Evolutionary conservation across 2,888 invertebrate species (phyloP).

Genomic region (Yponomeuta plumbellus): DNA sequence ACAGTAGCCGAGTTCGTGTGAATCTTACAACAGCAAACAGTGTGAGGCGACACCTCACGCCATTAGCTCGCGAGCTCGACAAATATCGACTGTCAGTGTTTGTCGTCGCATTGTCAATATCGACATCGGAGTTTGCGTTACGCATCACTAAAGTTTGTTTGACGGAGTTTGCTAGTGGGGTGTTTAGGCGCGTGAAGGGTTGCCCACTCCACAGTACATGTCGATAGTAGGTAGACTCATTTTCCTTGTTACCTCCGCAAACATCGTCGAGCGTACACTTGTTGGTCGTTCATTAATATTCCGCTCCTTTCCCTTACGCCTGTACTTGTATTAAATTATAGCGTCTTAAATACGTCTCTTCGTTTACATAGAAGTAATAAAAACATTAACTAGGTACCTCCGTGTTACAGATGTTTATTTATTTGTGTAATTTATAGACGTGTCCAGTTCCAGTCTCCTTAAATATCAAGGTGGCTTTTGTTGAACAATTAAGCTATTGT

Average conservation of each 20-base stretch:
- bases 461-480: slow-evolving; percentile 8
- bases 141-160: slow-evolving; percentile 74
- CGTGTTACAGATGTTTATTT: slow-evolving; percentile 2
- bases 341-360: slow-evolving; percentile 6
- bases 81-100: slow-evolving; percentile 70
- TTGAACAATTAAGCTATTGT: slow-evolving; percentile 56
- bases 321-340: slow-evolving; percentile 13
- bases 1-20: slow-evolving; percentile 58
- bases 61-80: slow-evolving; percentile 66
- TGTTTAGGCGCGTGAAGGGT: slow-evolving; percentile 58
- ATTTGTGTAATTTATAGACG: slow-evolving; percentile 5
- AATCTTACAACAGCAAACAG: slow-evolving; percentile 55
- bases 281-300: slow-evolving; percentile 36
- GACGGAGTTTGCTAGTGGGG: slow-evolving; percentile 48
- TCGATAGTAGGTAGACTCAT: slow-evolving; percentile 52
- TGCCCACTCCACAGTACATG: slow-evolving; percentile 62
- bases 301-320: slow-evolving; percentile 1
- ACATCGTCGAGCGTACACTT: slow-evolving; percentile 41
- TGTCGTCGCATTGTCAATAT: slow-evolving; percentile 66
- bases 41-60: slow-evolving; percentile 47
- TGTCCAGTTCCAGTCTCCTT: slow-evolving; percentile 1
- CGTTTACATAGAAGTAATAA: slow-evolving; percentile 2
- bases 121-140: slow-evolving; percentile 72
- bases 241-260: slow-evolving; percentile 60
- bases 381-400: background rate